Base-by-base conservation (phyloP, 37 sponge, comb jelly and placozoan species). In the Agelas oroides region DNA sequence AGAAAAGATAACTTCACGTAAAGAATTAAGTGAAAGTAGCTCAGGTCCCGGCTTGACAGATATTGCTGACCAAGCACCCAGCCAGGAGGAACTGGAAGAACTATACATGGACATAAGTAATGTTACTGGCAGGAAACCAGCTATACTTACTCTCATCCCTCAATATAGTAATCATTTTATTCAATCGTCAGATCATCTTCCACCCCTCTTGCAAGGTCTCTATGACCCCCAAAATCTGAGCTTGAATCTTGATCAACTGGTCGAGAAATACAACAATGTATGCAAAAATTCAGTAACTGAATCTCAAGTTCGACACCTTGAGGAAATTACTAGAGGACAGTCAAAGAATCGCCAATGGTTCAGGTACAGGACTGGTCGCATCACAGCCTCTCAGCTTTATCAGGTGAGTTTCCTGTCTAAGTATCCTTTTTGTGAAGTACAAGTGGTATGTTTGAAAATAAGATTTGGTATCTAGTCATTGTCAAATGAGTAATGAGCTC, bases 301-400 rank as follows among this genome's bases (percentile, higher is more conserved):
- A 1, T 25, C 32, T n/a, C 86, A 77, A 69, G 69, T 76, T 12
- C 20, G 53, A 2, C 78, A 86, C 37, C 78, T 86, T 14, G 72
- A 86, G 58, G 53, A 77, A 46, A 16, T 86, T 24, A 86, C 86
- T 0, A 78, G 41, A 31, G 73, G 61, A 25, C 79, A 78, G 36
- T 71, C 86, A 28, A 70, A 52, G 1, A 76, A 78, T 23, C 63
- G 31, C 15, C 72, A 76, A 37, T 76, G 77, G 86, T 73, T 76
- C 1, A 85, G 52, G 28, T 85, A 72, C 27, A 2, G 86, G 27
- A 34, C 58, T 74, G 84, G 84, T 27, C 46, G 66, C 15, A 84
- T 84, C 19, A 73, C 84, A 35, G 84, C 76, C n/a, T 84, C 75
- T 65, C 64, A 23, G 15, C 33, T 83, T 40, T 53, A 46, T 40